These are phyloP conservation scores for Lepidurus couesii DNA, from an alignment of 1,140 invertebrate species.

Conservation along the genomic window DNA sequence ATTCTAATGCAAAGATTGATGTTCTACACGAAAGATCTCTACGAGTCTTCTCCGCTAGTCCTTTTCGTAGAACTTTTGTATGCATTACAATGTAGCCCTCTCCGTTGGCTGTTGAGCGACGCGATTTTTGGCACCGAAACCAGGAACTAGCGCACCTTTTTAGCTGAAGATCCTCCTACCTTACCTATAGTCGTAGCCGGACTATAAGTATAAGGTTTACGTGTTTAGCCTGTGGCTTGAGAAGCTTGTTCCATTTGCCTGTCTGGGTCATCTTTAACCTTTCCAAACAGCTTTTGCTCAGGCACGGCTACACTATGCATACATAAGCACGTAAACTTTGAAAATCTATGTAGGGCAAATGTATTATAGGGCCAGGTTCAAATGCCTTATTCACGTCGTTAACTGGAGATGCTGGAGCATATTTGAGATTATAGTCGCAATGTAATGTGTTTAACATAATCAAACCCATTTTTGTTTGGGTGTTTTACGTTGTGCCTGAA, in stretches of 20 bases:
- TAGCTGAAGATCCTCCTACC: background rate
- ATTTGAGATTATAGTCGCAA: no score
- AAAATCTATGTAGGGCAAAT: background rate
- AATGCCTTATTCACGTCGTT: background rate
- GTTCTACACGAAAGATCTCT: no score
- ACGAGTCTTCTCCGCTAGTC: no score
- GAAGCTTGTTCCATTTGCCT: background rate
- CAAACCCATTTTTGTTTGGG: no score
- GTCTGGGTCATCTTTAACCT: background rate
- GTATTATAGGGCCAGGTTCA: background rate
- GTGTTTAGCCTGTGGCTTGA: background rate
- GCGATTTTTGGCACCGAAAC: background rate
- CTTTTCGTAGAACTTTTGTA: no score
- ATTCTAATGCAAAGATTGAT: no score
- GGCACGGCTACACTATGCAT: background rate
- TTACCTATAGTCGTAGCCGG: background rate
- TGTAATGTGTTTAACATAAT: no score
- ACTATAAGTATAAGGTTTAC: background rate
- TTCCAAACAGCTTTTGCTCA: background rate
- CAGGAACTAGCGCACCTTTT: constrained; percentile 14
- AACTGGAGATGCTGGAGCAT: background rate
- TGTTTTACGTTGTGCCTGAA: no score
- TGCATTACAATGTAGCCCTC: background rate
- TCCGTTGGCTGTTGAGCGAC: background rate
- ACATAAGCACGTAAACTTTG: background rate